Percentiles rank a stretch among this genome's conserved stretches.
These are phyloP conservation scores for Magallana ariakensis DNA, from an alignment of 1,140 invertebrate genomes.

Conservation along the genomic window DNA sequence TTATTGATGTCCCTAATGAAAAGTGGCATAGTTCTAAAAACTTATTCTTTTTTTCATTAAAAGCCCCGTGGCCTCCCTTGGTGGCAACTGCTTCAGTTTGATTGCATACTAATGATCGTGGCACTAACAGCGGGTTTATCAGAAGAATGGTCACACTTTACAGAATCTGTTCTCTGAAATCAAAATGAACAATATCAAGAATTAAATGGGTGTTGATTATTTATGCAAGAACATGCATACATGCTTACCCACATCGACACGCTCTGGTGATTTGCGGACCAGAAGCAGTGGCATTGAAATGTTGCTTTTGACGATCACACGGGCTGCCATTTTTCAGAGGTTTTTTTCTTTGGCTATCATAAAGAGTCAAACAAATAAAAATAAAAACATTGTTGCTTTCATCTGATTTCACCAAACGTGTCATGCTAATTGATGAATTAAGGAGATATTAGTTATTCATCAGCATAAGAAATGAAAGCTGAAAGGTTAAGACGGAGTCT, in stretches of 20 bases:
- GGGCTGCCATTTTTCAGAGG: not conserved
- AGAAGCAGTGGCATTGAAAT: not conserved
- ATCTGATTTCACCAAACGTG: conserved; percentile 9
- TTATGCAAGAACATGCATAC: conserved; percentile 23
- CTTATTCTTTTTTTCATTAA: not conserved
- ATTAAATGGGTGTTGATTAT: not conserved
- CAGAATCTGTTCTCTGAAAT: not conserved
- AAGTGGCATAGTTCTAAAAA: conserved; percentile 5
- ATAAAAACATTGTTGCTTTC: not conserved
- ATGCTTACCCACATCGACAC: not conserved
- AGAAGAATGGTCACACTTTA: not conserved
- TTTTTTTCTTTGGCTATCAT: not conserved
- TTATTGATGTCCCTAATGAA: conserved; percentile 13
- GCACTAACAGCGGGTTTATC: not conserved
- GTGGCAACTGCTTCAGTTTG: not conserved
- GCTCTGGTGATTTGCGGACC: not conserved
- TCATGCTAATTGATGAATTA: conserved; percentile 12
- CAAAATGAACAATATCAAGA: not conserved
- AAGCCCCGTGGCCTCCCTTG: not conserved
- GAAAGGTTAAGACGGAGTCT: not conserved
- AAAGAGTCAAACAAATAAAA: not conserved
- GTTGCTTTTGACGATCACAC: not conserved
- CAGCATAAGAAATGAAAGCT: not conserved
- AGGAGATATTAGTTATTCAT: conserved; percentile 32
- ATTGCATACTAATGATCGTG: not conserved